Percentiles rank a stretch among this genome's conserved stretches.
phyloP scores from a whole-genome alignment of 2,888 invertebrate species.

The Microplitis deprimator region DNA sequence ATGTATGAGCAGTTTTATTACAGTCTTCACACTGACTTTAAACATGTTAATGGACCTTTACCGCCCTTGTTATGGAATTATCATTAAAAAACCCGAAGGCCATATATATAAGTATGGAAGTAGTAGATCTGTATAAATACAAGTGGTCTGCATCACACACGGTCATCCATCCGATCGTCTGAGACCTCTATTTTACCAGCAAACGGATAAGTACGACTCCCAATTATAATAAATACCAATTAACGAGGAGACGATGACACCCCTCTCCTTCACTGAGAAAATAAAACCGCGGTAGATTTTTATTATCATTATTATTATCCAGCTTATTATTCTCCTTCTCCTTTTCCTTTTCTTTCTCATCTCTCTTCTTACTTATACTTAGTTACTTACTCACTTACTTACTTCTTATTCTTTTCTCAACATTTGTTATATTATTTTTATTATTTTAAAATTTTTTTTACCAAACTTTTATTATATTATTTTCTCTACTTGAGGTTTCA shows the following conservation, averaged over 20 bases:
- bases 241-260: conserved; percentile 66
- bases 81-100: conserved; percentile 36
- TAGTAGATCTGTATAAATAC: conserved; percentile 33
- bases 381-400: neutral
- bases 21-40: conserved; percentile 37
- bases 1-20: neutral
- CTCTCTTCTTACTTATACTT: conserved; percentile 33
- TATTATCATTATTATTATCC: neutral
- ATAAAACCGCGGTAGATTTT: conserved; percentile 29
- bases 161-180: conserved; percentile 50
- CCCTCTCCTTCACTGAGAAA: conserved; percentile 53
- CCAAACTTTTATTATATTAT: conserved; percentile 9
- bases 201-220: conserved; percentile 63
- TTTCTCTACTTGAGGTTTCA: conserved; percentile 16
- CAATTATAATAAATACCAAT: conserved; percentile 71
- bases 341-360: conserved; percentile 39
- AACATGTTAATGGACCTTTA: conserved; percentile 60
- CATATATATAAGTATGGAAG: conserved; percentile 30
- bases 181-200: conserved; percentile 55
- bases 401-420: conserved; percentile 27
- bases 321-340: conserved; percentile 27
- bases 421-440: conserved; percentile 34
- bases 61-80: conserved; percentile 49
- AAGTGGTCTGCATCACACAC: conserved; percentile 34
- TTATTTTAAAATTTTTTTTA: conserved; percentile 40